phyloP scores from a whole-genome alignment of 2,113 vertebrate species.

The Clarias batrachus region DNA sequence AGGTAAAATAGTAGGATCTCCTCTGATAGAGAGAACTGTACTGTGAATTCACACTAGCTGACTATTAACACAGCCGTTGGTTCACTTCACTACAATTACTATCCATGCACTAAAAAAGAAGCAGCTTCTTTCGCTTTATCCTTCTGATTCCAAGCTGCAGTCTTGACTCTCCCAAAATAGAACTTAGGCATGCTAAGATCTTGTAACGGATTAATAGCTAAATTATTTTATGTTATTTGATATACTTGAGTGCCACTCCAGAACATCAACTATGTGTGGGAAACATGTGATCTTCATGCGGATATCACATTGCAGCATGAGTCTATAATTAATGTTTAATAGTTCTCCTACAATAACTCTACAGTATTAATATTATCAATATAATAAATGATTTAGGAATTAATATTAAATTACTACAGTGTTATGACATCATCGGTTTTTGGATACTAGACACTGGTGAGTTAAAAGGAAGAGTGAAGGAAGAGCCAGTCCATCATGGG shows the following conservation, averaged over 20 bases:
- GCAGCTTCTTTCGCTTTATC: background rate
- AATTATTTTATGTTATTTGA: background rate
- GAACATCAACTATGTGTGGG: background rate
- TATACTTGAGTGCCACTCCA: background rate
- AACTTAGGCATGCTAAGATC: background rate
- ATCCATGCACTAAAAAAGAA: background rate
- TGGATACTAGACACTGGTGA: background rate
- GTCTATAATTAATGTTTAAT: background rate
- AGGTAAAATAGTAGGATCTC: background rate
- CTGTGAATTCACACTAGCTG: background rate
- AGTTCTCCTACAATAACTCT: background rate
- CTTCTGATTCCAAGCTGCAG: background rate
- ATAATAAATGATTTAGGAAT: background rate
- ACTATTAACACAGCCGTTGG: background rate
- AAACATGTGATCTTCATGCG: background rate
- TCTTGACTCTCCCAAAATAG: background rate
- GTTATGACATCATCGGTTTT: background rate
- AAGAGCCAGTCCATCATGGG: too few relatives aligned
- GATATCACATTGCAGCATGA: background rate
- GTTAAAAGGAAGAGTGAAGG: background rate
- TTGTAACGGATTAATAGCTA: background rate
- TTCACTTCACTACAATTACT: background rate
- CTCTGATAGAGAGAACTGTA: background rate
- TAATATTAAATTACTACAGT: background rate
- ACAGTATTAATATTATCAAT: background rate